These are phyloP conservation scores for Parapristionchus giblindavisi DNA, from an alignment of 2,888 invertebrate species.

Conservation along the genomic window DNA sequence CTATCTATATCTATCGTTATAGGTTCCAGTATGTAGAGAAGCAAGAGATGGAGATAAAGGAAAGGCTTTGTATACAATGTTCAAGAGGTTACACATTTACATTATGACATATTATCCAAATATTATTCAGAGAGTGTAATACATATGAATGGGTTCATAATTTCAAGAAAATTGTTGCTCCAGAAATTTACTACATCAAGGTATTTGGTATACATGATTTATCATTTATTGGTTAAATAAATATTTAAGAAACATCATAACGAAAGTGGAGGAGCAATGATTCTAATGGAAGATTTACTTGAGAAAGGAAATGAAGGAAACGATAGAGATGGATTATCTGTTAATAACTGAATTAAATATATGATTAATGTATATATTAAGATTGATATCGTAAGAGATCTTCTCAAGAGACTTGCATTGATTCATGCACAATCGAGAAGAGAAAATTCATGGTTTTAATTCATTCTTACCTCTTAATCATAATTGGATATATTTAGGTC, in stretches of 20 bases:
- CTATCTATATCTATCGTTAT: not conserved
- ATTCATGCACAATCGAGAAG: constrained; percentile 33
- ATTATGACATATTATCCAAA: not conserved
- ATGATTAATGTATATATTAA: not conserved
- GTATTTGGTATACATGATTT: no score
- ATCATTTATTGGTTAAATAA: no score
- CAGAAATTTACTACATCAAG: constrained; percentile 35
- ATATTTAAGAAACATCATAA: constrained; percentile 30
- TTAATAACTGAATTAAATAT: not conserved
- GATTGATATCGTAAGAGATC: constrained; percentile 33
- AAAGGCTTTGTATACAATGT: constrained; percentile 27
- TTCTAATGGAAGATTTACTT: constrained; percentile 31
- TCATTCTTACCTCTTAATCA: not conserved
- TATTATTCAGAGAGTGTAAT: constrained; percentile 30
- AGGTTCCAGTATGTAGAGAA: constrained; percentile 34
- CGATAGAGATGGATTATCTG: constrained; percentile 26
- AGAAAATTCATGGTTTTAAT: constrained; percentile 31
- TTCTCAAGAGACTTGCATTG: constrained; percentile 37
- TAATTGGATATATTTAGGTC: no score
- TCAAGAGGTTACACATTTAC: constrained; percentile 37
- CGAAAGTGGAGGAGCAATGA: constrained; percentile 35
- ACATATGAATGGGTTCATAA: constrained; percentile 37
- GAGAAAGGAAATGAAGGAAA: constrained; percentile 25
- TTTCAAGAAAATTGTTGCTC: constrained; percentile 37
- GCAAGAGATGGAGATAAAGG: constrained; percentile 30